Evolutionary conservation across 2,113 vertebrate species (phyloP), one percentile per base, ranked within the genome.

Genomic region (Pseudopodoces humilis): DNA sequence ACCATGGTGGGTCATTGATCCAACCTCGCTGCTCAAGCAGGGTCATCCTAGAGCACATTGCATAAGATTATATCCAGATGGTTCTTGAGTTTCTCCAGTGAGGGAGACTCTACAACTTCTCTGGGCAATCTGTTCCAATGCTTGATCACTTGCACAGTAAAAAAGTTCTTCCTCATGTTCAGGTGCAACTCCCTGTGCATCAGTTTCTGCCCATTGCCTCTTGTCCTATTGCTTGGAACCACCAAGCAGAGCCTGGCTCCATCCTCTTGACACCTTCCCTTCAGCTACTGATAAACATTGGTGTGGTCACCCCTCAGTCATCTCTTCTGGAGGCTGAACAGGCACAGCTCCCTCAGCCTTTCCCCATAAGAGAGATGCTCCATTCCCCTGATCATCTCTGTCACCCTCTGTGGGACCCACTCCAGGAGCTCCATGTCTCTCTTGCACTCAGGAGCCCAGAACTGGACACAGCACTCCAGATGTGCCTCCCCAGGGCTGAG

Each of bases 121-220:
- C 37, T 13, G 37, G 1, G 1, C 2, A 74, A n/a, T 4, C 33
- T 52, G 13, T n/a, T 24, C 13, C 44, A 52, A 10, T 2, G 23
- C 5, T 0, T 5, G 7, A 3, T 46, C 10, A 44, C 7, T 3
- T 12, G 13, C 52, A 20, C 6, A 33, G 33, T 59, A 33, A 52
- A 72, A 7, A 52, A 72, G 7, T 20, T 59, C 13, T 39, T 81
- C 60, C 10, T 59, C 15, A 6, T 11, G 7, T 14, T 47, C n/a
- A 63, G 22, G 11, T 46, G 27, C 14, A 46, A 39, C n/a, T 46
- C 1, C 22, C 28, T 18, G 15, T 15, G 50, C 41, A 64, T 28
- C 59, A n/a, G n/a, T 55, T 55, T 74, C 23, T 28, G 12, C n/a
- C 28, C 3, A 2, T 19, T 28, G 31, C 50, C 11, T 58, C 59